These are phyloP conservation scores for Chascanopsetta lugubris DNA, from an alignment of 2,113 vertebrate species.

Conservation along the genomic window DNA sequence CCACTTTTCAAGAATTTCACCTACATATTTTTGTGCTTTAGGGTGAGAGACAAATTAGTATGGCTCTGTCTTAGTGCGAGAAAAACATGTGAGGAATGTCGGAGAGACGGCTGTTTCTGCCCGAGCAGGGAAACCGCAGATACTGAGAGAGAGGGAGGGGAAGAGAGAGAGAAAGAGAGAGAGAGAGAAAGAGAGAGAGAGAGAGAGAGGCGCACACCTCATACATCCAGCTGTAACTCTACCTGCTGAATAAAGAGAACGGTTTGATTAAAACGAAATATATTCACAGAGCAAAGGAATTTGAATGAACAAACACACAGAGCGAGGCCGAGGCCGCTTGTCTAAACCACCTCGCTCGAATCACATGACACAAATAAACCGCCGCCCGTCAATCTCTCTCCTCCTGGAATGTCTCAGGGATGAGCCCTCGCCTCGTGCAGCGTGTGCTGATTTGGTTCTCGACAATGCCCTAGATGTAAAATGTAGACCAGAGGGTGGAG, in stretches of 20 bases:
- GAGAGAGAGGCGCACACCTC: slow-evolving; percentile 1
- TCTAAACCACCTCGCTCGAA: slow-evolving; percentile 29
- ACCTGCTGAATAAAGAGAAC: slow-evolving; percentile 26
- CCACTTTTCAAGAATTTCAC: slow-evolving; percentile 9
- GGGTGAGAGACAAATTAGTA: slow-evolving; percentile 53
- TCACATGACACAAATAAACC: slow-evolving; percentile 52
- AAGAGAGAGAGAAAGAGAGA: slow-evolving; percentile 37
- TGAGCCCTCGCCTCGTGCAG: slow-evolving; percentile 8
- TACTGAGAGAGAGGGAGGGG: not conserved
- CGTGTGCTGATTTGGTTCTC: slow-evolving; percentile 36
- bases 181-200: slow-evolving; percentile 10
- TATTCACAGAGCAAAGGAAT: slow-evolving; percentile 15
- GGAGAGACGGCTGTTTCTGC: slow-evolving; percentile 35
- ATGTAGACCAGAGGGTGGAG: slow-evolving; percentile 54
- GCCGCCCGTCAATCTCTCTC: slow-evolving; percentile 43
- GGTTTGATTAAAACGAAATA: slow-evolving; percentile 22
- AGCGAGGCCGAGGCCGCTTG: slow-evolving; percentile 23
- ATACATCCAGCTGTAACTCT: slow-evolving; percentile 31
- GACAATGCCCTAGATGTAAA: slow-evolving; percentile 49
- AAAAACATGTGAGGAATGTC: slow-evolving; percentile 67
- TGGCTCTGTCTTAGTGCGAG: slow-evolving; percentile 44
- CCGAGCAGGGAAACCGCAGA: slow-evolving; percentile 46
- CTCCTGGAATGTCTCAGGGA: slow-evolving; percentile 31
- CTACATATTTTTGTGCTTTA: slow-evolving; percentile 42
- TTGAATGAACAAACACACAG: slow-evolving; percentile 37